These are phyloP conservation scores for Panthera uncia DNA, from an alignment of 2,113 vertebrate genomes.

Conservation along the genomic window DNA sequence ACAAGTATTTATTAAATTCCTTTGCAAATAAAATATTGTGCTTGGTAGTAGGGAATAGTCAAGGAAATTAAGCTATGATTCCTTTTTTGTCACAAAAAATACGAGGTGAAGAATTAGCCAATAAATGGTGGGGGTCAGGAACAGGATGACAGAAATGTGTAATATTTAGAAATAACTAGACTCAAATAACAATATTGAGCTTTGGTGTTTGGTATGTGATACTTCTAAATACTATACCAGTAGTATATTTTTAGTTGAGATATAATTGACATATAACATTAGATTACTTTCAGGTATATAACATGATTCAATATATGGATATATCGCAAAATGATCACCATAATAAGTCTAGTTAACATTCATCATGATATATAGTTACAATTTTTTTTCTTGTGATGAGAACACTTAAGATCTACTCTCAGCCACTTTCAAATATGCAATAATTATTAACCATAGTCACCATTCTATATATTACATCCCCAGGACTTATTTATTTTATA, in stretches of 20 bases:
- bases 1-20: neutral
- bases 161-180: neutral
- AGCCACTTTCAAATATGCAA: neutral
- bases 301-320: neutral
- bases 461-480: neutral
- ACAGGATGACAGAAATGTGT: neutral
- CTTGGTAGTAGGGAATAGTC: neutral
- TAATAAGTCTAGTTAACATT: neutral
- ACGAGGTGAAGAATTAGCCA: constrained; percentile 21
- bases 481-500: neutral
- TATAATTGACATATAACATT: neutral
- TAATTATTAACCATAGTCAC: neutral
- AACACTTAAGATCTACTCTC: neutral
- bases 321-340: neutral
- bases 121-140: neutral
- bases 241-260: neutral
- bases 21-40: constrained; percentile 26
- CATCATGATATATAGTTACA: neutral
- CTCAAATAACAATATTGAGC: neutral
- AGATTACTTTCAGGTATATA: neutral
- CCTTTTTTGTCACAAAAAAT: neutral
- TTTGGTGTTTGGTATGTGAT: neutral
- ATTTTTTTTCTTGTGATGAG: neutral
- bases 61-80: constrained; percentile 14
- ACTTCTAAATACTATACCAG: neutral